Conservation (phyloP, 2,888 invertebrate species). For the Cremastinae sp. region DNA sequence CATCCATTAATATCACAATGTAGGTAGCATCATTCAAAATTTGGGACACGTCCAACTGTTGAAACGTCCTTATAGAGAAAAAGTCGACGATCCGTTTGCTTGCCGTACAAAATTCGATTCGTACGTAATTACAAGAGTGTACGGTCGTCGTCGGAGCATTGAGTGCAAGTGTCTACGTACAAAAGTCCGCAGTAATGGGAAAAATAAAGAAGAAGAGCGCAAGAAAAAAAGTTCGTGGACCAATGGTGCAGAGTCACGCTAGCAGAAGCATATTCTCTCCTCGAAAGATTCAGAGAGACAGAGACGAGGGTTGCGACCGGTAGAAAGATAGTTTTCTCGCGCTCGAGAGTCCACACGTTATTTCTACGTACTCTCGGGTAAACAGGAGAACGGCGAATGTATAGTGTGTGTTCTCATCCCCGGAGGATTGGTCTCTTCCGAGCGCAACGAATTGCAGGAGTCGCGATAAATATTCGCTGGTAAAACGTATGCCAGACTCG, state of each 20-base stretch:
- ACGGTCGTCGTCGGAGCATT: too few species aligned
- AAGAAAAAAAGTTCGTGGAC: neutral
- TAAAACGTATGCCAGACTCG: constrained; percentile 38
- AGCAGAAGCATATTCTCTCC: constrained; percentile 21
- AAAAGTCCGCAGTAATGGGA: neutral
- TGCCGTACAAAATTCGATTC: too few species aligned
- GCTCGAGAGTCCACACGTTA: neutral
- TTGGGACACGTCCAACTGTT: too few species aligned
- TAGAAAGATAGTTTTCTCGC: constrained; percentile 17
- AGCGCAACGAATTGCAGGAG: constrained; percentile 39
- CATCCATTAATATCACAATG: too few species aligned
- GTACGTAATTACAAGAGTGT: too few species aligned
- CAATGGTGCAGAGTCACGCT: constrained; percentile 17
- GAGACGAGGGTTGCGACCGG: constrained; percentile 5
- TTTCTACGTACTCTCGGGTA: neutral
- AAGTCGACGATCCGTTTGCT: too few species aligned
- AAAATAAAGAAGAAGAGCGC: neutral
- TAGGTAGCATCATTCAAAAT: too few species aligned
- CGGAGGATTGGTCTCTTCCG: constrained; percentile 7
- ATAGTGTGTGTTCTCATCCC: neutral
- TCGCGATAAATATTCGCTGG: constrained; percentile 51
- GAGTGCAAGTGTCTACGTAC: neutral
- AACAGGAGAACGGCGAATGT: neutral
- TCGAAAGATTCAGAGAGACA: constrained; percentile 22
- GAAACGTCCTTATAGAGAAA: too few species aligned